Evolutionary conservation across 1,140 invertebrate species (phyloP).

Genomic region (Battus philenor): DNA sequence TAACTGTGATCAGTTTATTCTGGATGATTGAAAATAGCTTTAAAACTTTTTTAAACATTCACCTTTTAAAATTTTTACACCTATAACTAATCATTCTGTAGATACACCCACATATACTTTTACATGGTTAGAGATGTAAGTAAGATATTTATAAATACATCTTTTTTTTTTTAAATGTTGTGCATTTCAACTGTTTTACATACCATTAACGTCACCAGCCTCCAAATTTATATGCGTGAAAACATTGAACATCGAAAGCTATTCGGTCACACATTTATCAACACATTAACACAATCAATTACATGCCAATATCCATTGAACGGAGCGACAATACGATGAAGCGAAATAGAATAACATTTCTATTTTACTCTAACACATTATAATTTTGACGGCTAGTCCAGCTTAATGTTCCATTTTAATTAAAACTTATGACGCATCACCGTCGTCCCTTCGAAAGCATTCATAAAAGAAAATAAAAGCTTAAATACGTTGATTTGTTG

Average conservation of each 20-base stretch:
- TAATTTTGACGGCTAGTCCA: conserved; percentile 34
- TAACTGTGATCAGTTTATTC: too few relatives aligned
- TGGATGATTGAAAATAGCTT: too few relatives aligned
- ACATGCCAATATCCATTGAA: conserved; percentile 35
- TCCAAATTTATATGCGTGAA: conserved; percentile 34
- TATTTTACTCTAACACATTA: conserved; percentile 28
- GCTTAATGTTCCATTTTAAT: conserved; percentile 60
- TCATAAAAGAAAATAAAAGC: conserved; percentile 25
- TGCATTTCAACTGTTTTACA: too few relatives aligned
- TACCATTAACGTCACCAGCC: too few relatives aligned
- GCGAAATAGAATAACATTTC: background rate
- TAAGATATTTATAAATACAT: too few relatives aligned
- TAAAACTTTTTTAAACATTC: too few relatives aligned
- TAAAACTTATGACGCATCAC: conserved; percentile 66
- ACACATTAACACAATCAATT: conserved; percentile 37
- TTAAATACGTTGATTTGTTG: conserved; percentile 55
- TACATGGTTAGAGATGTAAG: too few relatives aligned
- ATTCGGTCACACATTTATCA: conserved; percentile 16
- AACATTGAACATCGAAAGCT: conserved; percentile 31
- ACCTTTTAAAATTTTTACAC: too few relatives aligned
- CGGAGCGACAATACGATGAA: conserved; percentile 15
- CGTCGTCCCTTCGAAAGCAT: conserved; percentile 30
- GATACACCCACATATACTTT: too few relatives aligned
- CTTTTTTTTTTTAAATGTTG: too few relatives aligned
- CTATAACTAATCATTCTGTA: too few relatives aligned